These are phyloP conservation scores for Stylophora pistillata DNA, from an alignment of 64 coral and sea anemone genomes.

Conservation along the genomic window DNA sequence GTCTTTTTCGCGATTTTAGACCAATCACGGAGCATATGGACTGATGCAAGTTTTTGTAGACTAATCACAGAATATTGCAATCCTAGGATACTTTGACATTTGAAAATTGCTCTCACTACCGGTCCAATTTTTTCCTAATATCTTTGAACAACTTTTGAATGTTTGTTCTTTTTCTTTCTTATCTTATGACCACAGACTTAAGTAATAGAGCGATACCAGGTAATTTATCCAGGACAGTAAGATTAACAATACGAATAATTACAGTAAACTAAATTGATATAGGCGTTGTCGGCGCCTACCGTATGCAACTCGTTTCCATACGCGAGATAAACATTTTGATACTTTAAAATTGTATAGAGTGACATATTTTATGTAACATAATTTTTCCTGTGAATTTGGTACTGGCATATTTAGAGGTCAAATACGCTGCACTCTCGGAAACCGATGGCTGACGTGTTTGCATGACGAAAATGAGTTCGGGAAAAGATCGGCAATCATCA, in stretches of 20 bases:
- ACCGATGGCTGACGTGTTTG: background rate
- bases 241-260: background rate
- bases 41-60: too few relatives aligned
- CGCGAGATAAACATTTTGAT: constrained; percentile 32
- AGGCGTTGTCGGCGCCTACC: background rate
- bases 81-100: too few relatives aligned
- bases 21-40: too few relatives aligned
- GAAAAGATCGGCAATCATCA: background rate
- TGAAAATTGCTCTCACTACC: too few relatives aligned
- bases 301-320: background rate
- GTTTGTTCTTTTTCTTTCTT: too few relatives aligned
- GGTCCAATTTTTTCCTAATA: too few relatives aligned
- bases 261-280: background rate
- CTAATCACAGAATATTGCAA: too few relatives aligned
- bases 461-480: background rate
- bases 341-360: background rate
- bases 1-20: too few relatives aligned
- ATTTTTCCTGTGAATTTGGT: constrained; percentile 1
- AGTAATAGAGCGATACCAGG: background rate
- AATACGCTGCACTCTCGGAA: background rate
- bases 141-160: too few relatives aligned
- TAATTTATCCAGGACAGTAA: background rate
- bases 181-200: too few relatives aligned
- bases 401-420: background rate
- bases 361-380: constrained; percentile 10